phyloP scores from a whole-genome alignment of 2,888 invertebrate genomes.

The Tipula unca region DNA sequence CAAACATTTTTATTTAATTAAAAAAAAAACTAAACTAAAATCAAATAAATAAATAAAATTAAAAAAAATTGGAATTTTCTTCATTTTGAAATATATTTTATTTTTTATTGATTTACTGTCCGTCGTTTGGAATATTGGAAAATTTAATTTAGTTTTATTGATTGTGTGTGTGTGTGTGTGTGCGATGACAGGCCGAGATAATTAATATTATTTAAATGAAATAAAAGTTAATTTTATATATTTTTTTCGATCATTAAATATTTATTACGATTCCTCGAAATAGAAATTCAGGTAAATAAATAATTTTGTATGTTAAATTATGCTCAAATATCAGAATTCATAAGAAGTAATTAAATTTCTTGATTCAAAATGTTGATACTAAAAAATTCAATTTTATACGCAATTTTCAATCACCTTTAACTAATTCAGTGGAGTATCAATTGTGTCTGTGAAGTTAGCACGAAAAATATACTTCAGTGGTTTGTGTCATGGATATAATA shows the following conservation, averaged over 20 bases:
- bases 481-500: no score
- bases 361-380: no score
- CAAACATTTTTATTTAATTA: not conserved
- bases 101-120: not conserved
- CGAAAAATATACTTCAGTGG: no score
- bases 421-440: no score
- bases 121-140: not conserved
- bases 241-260: not conserved
- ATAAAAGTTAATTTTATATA: not conserved
- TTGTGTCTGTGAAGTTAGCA: no score
- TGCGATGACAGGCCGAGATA: not conserved
- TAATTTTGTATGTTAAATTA: no score
- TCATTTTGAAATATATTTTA: not conserved
- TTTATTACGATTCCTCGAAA: not conserved
- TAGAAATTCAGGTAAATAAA: not conserved
- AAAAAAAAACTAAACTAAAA: not conserved
- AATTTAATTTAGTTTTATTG: not conserved
- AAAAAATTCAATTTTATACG: no score
- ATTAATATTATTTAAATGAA: slow-evolving; percentile 2
- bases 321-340: no score
- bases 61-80: not conserved
- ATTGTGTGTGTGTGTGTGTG: slow-evolving; percentile 1
- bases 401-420: no score
- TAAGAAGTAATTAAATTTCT: no score
- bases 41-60: not conserved